Evolutionary conservation across 1,140 invertebrate genomes (phyloP).

Genomic region (Pantala flavescens): DNA sequence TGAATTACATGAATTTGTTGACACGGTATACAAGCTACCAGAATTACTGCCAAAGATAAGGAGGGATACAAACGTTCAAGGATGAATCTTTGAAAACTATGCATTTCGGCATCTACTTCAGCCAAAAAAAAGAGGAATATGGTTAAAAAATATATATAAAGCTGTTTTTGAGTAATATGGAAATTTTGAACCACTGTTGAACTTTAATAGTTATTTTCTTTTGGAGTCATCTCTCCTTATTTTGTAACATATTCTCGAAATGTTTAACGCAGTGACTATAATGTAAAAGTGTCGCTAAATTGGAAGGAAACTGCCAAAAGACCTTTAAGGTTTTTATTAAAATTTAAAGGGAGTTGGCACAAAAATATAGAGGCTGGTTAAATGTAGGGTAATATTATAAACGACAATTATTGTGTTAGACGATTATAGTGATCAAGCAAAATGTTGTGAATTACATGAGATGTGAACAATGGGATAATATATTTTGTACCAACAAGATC

Average conservation of each 20-base stretch:
- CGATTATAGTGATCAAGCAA: slow-evolving; percentile 1
- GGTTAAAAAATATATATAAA: neutral
- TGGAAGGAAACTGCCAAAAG: neutral
- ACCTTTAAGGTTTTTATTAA: neutral
- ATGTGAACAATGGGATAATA: slow-evolving; percentile 10
- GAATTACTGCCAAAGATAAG: too few species aligned
- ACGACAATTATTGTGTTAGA: slow-evolving; percentile 2
- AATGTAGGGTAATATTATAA: neutral
- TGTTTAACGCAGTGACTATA: neutral
- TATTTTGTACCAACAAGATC: neutral
- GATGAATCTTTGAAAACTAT: too few species aligned
- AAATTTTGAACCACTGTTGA: slow-evolving; percentile 2
- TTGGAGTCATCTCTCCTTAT: neutral
- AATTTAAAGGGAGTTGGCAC: neutral
- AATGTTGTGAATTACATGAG: slow-evolving; percentile 4
- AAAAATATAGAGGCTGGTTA: slow-evolving; percentile 2
- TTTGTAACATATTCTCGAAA: slow-evolving; percentile 8
- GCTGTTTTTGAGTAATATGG: neutral
- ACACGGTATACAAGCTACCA: too few species aligned
- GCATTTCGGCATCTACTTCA: neutral
- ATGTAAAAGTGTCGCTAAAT: slow-evolving; percentile 2
- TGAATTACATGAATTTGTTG: too few species aligned
- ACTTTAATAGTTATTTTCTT: slow-evolving; percentile 9
- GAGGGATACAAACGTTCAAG: too few species aligned
- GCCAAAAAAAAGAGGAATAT: neutral